These are phyloP conservation scores for Globodera ellingtonae DNA, from an alignment of 1,140 invertebrate genomes.

Conservation along the genomic window DNA sequence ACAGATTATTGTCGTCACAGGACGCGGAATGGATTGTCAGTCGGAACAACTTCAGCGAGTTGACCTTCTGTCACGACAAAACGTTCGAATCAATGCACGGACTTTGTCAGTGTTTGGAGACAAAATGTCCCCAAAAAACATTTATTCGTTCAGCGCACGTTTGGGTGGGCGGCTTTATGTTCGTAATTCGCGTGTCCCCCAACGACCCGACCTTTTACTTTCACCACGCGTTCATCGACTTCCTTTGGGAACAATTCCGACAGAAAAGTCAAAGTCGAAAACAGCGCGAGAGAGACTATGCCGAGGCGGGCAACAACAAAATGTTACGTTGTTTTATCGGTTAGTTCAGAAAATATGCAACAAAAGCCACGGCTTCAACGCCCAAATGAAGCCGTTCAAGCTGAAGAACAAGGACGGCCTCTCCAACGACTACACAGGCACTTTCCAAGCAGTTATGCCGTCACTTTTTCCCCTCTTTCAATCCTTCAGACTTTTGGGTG, in stretches of 20 bases:
- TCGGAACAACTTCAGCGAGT: constrained; percentile 55
- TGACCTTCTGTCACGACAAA: constrained; percentile 65
- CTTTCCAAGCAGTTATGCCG: not conserved
- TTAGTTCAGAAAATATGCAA: constrained; percentile 59
- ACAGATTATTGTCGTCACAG: constrained; percentile 55
- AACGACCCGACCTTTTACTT: constrained; percentile 61
- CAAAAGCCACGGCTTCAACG: constrained; percentile 51
- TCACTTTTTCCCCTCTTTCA: not conserved
- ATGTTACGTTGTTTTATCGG: not conserved
- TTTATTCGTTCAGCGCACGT: constrained; percentile 52
- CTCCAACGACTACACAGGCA: constrained; percentile 64
- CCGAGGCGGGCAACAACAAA: constrained; percentile 41
- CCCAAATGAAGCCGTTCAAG: constrained; percentile 62
- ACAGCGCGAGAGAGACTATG: constrained; percentile 60
- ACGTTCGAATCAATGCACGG: constrained; percentile 66
- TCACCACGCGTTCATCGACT: constrained; percentile 66
- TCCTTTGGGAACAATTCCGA: constrained; percentile 65
- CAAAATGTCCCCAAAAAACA: not conserved
- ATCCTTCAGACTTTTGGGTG: constrained; percentile 57
- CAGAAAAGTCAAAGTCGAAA: constrained; percentile 56
- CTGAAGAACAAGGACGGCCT: constrained; percentile 60
- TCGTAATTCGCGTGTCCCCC: constrained; percentile 60
- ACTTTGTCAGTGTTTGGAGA: constrained; percentile 12
- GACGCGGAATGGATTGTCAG: constrained; percentile 62
- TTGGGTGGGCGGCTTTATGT: constrained; percentile 65